Conservation (phyloP, 2,113 vertebrate species). For the Synodontis membranacea region DNA sequence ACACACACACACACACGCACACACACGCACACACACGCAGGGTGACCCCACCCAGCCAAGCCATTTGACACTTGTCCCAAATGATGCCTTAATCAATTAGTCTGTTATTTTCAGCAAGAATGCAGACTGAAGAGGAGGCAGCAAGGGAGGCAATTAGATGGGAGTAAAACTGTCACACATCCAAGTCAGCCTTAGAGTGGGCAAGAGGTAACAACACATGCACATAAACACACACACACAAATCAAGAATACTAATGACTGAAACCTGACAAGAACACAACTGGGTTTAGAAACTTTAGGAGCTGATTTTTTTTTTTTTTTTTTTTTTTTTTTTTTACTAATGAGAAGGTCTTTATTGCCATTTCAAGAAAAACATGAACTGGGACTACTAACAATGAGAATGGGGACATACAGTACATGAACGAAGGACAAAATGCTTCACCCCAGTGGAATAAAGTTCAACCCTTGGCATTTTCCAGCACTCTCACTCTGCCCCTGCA, state of each 20-base stretch:
- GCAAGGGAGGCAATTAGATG: slow-evolving; percentile 46
- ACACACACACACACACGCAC: neutral
- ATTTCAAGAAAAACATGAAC: neutral
- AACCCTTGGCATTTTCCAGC: slow-evolving; percentile 40
- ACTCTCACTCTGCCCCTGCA: neutral
- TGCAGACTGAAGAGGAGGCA: slow-evolving; percentile 4
- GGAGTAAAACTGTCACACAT: slow-evolving; percentile 30
- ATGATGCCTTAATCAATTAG: slow-evolving; percentile 48
- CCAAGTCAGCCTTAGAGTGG: slow-evolving; percentile 16
- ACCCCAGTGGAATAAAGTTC: slow-evolving; percentile 18
- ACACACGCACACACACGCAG: slow-evolving; percentile 5
- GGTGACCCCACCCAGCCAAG: neutral
- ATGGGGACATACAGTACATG: slow-evolving; percentile 26
- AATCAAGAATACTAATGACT: slow-evolving; percentile 45
- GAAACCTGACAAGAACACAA: neutral
- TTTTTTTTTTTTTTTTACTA: slow-evolving; percentile 28
- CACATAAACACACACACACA: slow-evolving; percentile 29
- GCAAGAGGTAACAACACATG: slow-evolving; percentile 17
- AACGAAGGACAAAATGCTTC: slow-evolving; percentile 14
- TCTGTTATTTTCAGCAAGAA: slow-evolving; percentile 30
- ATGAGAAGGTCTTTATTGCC: slow-evolving; percentile 15
- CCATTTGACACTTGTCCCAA: slow-evolving; percentile 19
- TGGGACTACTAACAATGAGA: slow-evolving; percentile 1
- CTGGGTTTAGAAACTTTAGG: neutral
- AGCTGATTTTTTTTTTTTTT: slow-evolving; percentile 15